Evolutionary conservation across 2,888 invertebrate species (phyloP).

Genomic region (Hecatera dysodea): DNA sequence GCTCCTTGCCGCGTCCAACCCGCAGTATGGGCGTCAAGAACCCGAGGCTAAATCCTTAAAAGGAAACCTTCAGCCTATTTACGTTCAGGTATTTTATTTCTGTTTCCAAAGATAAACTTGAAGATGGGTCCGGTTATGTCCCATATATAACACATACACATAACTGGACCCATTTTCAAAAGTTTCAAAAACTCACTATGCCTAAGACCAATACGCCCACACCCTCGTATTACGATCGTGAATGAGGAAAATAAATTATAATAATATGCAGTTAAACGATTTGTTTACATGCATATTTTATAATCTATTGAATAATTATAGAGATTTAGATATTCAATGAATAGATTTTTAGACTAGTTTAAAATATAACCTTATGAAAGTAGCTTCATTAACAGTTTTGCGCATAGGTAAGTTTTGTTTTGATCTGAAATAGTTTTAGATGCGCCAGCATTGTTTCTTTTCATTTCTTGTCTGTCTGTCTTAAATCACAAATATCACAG

Average conservation of each 20-base stretch:
- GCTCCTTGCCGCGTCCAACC: conserved; percentile 78
- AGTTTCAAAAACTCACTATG: too few relatives aligned
- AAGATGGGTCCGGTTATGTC: neutral
- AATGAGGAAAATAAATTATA: neutral
- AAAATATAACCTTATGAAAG: neutral
- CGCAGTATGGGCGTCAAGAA: conserved; percentile 70
- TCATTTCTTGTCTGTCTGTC: neutral
- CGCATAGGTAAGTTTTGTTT: too few relatives aligned
- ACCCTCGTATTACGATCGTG: neutral
- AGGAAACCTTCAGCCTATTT: conserved; percentile 80
- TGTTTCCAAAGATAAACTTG: neutral
- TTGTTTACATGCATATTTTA: conserved; percentile 5
- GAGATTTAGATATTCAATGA: neutral
- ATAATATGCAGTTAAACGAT: neutral
- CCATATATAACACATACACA: too few relatives aligned
- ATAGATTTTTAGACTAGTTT: neutral
- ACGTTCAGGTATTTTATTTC: conserved; percentile 80
- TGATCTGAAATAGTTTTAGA: neutral
- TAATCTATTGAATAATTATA: neutral
- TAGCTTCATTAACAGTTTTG: neutral
- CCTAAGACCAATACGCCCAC: neutral
- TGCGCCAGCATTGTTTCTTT: neutral
- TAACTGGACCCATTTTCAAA: too few relatives aligned
- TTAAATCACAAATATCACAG: neutral
- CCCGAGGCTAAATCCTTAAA: conserved; percentile 81